Base-by-base conservation (phyloP, 1,140 invertebrate genomes). In the Rhagoletis zephyria region DNA sequence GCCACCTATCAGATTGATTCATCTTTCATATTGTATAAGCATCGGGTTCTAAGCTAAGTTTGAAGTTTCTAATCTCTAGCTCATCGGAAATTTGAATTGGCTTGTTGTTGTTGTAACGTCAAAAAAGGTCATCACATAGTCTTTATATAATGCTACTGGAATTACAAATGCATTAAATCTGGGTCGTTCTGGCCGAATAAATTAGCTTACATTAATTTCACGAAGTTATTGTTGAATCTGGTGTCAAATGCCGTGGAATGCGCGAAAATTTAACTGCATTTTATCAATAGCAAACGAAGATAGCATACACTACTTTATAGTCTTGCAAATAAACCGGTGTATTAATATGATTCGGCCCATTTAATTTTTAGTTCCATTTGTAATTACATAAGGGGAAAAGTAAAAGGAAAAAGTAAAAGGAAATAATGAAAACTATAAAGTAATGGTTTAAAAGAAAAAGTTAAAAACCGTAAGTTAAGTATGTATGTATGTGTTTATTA, bases 371-470 rank as follows among this genome's bases (percentile, higher is more conserved):
- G 3, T 30, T 67, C 12, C 30, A 65, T 65, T 67, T 30, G 40
- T 67, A 30, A 67, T 70, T 70, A 74, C 45, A 74, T 74, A 74
- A 74, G 45, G 40, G 40, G 16, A 74, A 74, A 74, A 74, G 67
- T 74, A 74, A 74, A 74, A 74, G 67, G 67, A 12, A 16, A 74
- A 74, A n/a, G n/a, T n/a, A n/a, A n/a, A n/a, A n/a, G n/a, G n/a
- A n/a, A n/a, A n/a, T n/a, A 74, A 45, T 16, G 4, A 74, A 12
- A 48, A 16, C 42, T 45, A 16, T 16, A 74, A 74, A 74, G 67
- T 74, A 74, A 74, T 9, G 45, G 67, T 40, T 40, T 16, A 74
- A 74, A 63, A 45, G 14, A 48, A 74, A 48, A 45, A 45, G 42
- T 30, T 74, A 42, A 74, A 74, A 74, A 45, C 67, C 45, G 40